Evolutionary conservation across 2,888 invertebrate genomes (phyloP), one percentile per base, ranked within the genome.

Genomic region (Arctia plantaginis): DNA sequence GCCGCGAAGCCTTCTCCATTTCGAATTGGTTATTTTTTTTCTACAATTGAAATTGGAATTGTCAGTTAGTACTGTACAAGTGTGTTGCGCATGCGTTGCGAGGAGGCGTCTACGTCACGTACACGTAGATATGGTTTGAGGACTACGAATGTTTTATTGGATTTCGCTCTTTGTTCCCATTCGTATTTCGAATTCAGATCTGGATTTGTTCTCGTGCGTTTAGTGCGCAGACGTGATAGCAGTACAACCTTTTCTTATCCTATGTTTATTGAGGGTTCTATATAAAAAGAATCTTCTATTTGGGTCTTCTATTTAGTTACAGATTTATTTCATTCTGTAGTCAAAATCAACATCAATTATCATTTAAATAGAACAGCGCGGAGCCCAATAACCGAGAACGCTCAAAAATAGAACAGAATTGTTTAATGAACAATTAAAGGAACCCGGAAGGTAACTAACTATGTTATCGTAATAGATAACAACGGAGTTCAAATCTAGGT

Each of bases 11-110:
- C 94, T 95, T 95, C 95, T 92, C 90, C 93, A 94, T 93, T 95
- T 94, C 90, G 95, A 95, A 95, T 95, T 95, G 95, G 95, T 93
- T 95, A 94, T 95, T 92, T 95, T 95, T 94, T 95, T 95, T 95
- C 93, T 95, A 93, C 94, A 92, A 95, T 95, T 95, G 93, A 92
- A 95, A 93, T 95, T 94, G 93, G 93, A 92, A 94, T 92, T 93
- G 94, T 95, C 89, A 91, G 93, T 93, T 94, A 94, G 94, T 93
- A 90, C 91, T 93, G 93, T 93, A 86, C 90, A 88, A 89, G 87
- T 93, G 91, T 78, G 71, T 81, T 83, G 89, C 95, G 95, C 95
- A 93, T 93, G 95, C 95, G 95, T 90, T 77, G 86, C 81, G 79
- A 82, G 92, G 89, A 92, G 95, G 93, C 90, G 93, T 86, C 93